Conservation (phyloP, 2,797 vertebrate genomes). For the Muraenolepis orangiensis region DNA sequence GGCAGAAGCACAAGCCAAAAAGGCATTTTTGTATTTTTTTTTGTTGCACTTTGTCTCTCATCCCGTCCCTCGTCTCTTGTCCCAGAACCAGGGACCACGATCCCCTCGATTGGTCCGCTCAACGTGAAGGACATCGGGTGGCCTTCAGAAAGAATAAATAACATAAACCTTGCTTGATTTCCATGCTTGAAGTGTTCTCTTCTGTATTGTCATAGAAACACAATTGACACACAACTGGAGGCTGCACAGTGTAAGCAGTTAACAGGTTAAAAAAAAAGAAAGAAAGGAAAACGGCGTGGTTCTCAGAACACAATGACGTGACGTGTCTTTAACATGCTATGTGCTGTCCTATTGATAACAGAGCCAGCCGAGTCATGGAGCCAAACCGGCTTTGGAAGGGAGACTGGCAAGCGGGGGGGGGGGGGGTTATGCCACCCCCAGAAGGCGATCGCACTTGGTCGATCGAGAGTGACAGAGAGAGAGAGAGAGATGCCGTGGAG, state of each 20-base stretch:
- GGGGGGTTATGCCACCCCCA: constrained; percentile 2
- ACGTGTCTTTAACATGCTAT: not conserved
- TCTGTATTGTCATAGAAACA: constrained; percentile 56
- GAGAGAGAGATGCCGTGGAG: constrained; percentile 60
- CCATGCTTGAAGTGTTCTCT: constrained; percentile 49
- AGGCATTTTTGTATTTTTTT: not conserved
- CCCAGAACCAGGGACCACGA: constrained; percentile 30
- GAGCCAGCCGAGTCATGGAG: constrained; percentile 32
- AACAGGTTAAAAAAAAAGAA: constrained; percentile 41
- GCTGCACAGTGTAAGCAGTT: constrained; percentile 60
- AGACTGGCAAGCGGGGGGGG: constrained; percentile 20
- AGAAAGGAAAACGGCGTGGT: constrained; percentile 45
- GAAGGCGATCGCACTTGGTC: too few species aligned
- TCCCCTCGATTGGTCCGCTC: constrained; percentile 47
- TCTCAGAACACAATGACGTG: constrained; percentile 53
- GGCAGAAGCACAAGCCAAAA: not conserved
- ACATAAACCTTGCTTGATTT: constrained; percentile 41
- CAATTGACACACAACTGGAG: constrained; percentile 67
- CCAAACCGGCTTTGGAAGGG: constrained; percentile 68
- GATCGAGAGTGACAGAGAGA: constrained; percentile 49
- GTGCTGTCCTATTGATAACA: constrained; percentile 43
- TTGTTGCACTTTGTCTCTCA: constrained; percentile 35
- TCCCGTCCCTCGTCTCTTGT: constrained; percentile 36
- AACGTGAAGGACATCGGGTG: constrained; percentile 41
- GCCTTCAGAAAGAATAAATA: constrained; percentile 41